Evolutionary conservation across 2,113 vertebrate species (phyloP).

Genomic region (Callopanchax toddi): DNA sequence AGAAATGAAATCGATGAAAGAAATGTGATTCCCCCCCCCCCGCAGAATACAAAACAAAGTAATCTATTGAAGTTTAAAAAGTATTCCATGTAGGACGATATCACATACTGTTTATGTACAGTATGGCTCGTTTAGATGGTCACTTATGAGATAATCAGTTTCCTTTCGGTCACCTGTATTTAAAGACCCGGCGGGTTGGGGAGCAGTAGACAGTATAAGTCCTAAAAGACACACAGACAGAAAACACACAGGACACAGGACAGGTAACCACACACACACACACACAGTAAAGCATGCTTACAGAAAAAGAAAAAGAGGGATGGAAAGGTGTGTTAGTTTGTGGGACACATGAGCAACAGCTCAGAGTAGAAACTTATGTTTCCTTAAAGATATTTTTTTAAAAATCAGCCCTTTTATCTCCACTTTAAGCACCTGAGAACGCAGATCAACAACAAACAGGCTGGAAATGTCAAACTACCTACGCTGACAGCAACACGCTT

Average conservation of each 20-base stretch:
- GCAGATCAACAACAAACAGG: conserved; percentile 9
- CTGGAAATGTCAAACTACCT: conserved; percentile 40
- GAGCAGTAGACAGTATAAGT: conserved; percentile 76
- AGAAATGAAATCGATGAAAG: conserved; percentile 1
- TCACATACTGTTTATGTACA: conserved; percentile 21
- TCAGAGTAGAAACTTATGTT: background rate
- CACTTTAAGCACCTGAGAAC: conserved; percentile 21
- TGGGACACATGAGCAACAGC: too few species aligned
- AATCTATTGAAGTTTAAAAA: too few species aligned
- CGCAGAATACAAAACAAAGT: too few species aligned
- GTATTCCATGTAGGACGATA: too few species aligned
- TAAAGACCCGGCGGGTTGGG: conserved; percentile 68
- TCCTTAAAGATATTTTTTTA: too few species aligned
- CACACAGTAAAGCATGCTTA: conserved; percentile 11
- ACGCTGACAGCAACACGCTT: conserved; percentile 26
- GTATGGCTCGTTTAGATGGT: conserved; percentile 41
- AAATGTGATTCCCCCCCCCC: background rate
- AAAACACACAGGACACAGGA: conserved; percentile 61
- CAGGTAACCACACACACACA: conserved; percentile 53
- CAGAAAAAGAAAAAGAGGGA: conserved; percentile 38
- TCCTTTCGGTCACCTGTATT: conserved; percentile 71
- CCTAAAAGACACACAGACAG: conserved; percentile 68
- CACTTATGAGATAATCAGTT: conserved; percentile 40
- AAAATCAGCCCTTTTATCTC: background rate
- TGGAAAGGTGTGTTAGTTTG: background rate